Evolutionary conservation across 2,888 invertebrate genomes (phyloP), one percentile per base, ranked within the genome.

Genomic region (Eueremaeus valkanovi): DNA sequence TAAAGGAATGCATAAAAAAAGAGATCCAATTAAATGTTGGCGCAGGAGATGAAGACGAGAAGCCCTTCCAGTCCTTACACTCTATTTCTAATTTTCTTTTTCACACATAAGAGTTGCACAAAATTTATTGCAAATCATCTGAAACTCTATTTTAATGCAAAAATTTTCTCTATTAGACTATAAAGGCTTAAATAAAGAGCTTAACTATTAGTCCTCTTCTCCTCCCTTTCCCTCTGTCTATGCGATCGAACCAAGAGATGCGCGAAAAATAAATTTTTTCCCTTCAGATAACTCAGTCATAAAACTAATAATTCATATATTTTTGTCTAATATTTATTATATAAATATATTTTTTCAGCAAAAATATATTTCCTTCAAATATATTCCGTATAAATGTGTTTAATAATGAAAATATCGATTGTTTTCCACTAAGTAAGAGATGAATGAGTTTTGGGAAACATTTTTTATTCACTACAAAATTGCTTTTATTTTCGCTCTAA

Each of bases 71-170:
- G n/a, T 45, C 3, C 45, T 45, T 16, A 3, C 45, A 3, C 13
- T 45, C 45, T 40, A 11, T 45, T 18, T 45, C 18, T 45, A 3
- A 18, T 11, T 40, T 18, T 18, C 45, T 18, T 18, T 45, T 18
- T 18, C 45, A 11, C 45, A 18, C 45, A 45, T 45, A 18, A 45
- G 45, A 18, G 9, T 45, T 45, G 18, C 3, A 45, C 16, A 18
- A 45, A 45, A 45, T 45, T 45, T 45, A 45, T 45, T 45, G 45
- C 45, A 45, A 45, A 45, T 45, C 45, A 45, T 45, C 45, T 45
- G 18, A 45, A 45, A 8, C 18, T 45, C 45, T 45, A 45, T 13
- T 45, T 45, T 45, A 45, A 45, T 45, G 45, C 45, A 45, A 18
- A 45, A 18, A 3, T 18, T 18, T 18, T 18, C 18, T 18, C 45